A percentile compares a stretch with the other conserved stretches of the same genome.
Evolutionary conservation across 2,888 invertebrate species (phyloP).

Genomic region (Nomada goodeniana): DNA sequence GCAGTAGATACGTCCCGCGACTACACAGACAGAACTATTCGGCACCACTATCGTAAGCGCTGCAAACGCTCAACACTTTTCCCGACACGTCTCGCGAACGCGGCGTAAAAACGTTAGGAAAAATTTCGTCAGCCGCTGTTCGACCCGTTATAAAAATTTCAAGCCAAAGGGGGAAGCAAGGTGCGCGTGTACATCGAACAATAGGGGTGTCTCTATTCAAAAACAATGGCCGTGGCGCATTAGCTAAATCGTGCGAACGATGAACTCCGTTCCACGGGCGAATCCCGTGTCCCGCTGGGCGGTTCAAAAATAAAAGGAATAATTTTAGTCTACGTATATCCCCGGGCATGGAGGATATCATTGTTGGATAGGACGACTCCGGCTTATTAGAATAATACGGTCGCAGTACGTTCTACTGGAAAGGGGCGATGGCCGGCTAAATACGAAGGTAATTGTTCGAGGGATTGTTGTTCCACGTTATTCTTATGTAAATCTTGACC

Average conservation of each 20-base stretch:
- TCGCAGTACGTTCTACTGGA: slow-evolving; percentile 65
- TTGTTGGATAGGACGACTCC: slow-evolving; percentile 67
- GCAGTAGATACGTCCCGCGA: neutral
- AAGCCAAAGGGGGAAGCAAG: slow-evolving; percentile 35
- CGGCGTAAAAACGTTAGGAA: no score
- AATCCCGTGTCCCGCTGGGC: slow-evolving; percentile 30
- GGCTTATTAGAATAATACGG: slow-evolving; percentile 80
- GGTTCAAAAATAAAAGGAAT: slow-evolving; percentile 63
- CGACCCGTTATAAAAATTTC: slow-evolving; percentile 8
- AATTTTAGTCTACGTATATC: slow-evolving; percentile 50
- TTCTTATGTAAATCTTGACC: slow-evolving; percentile 84
- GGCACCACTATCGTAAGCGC: neutral
- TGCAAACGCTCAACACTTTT: neutral
- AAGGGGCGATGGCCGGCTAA: slow-evolving; percentile 72
- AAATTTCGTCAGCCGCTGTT: neutral
- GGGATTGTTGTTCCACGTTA: slow-evolving; percentile 81
- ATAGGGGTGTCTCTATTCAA: slow-evolving; percentile 47
- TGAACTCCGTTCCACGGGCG: neutral
- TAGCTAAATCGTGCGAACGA: slow-evolving; percentile 43
- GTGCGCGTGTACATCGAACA: slow-evolving; percentile 67
- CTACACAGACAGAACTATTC: neutral
- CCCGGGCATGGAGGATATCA: slow-evolving; percentile 59
- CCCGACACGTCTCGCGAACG: neutral
- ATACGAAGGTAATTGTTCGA: slow-evolving; percentile 81
- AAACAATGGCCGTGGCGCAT: slow-evolving; percentile 48